Evolutionary conservation across 2,888 invertebrate genomes (phyloP), one percentile per base, ranked within the genome.

Genomic region (Drosophila percnosoma): DNA sequence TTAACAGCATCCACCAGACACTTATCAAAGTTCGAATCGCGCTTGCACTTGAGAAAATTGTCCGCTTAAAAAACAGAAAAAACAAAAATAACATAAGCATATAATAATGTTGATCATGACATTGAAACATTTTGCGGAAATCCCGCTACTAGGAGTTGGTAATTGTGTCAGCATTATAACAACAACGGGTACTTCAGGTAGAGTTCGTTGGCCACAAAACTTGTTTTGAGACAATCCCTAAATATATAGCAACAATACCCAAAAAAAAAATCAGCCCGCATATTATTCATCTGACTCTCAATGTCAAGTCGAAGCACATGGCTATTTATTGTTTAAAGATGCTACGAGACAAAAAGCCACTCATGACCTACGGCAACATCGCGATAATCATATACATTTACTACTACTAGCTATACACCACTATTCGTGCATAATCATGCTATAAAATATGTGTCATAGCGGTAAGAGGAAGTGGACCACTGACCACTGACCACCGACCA

Each of bases 1-100:
- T 94, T 94, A 0, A 95, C 94, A 0, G 95, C 95, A 29, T 92
- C 88, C 68, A 93, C 93, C 27, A 96, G 91, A 73, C 96, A 96
- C 53, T 95, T 94, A 84, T 94, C 94, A 40, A 95, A 93, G 73
- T 94, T 94, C 0, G 93, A 92, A 79, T 95, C 94, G 75, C 94
- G 94, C 53, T 94, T 93, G 85, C 96, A 96, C 82, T 93, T 93
- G 53, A 92, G 93, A 91, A 96, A 95, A 83, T 93, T 92, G 40
- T 93, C 93, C 38, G 95, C 95, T 45, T 95, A 38, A 93, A 71
- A 69, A 66, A 29, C 8, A 31, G 10, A 18, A 67, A 67, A 78
- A 79, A 69, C 33, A 66, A 67, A 62, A 65, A 71, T 57, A 45
- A 60, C 68, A 42, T 49, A 21, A 70, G 27, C 33, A 65, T 69